These are phyloP conservation scores for Herpetotheres cachinnans DNA, from an alignment of 2,113 vertebrate species.

Conservation along the genomic window DNA sequence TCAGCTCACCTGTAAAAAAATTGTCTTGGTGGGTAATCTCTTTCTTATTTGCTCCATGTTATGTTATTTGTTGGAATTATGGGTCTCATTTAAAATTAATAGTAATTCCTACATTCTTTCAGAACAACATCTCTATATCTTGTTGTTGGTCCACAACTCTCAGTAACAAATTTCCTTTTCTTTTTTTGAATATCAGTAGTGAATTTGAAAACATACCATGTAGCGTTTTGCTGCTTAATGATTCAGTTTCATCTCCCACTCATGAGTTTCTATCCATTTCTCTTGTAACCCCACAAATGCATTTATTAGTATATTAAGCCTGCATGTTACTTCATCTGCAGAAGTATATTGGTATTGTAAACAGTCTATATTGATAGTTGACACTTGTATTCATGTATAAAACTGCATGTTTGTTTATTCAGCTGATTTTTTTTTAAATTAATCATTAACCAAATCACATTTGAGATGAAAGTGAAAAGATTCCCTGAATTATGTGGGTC, in stretches of 20 bases:
- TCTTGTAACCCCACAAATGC: background rate
- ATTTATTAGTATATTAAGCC: background rate
- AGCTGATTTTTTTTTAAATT: background rate
- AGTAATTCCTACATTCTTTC: background rate
- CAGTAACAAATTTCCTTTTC: background rate
- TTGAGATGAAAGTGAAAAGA: background rate
- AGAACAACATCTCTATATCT: background rate
- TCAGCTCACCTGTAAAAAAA: background rate
- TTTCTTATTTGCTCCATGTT: background rate
- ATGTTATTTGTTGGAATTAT: background rate
- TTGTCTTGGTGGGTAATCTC: background rate
- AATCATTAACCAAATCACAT: background rate
- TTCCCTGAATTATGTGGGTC: background rate
- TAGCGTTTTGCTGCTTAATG: background rate
- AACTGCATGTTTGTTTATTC: background rate
- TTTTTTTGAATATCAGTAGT: background rate
- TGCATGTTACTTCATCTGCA: background rate
- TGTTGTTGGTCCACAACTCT: background rate
- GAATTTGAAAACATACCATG: background rate
- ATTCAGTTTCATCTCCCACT: background rate
- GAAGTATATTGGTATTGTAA: background rate
- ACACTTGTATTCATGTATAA: background rate
- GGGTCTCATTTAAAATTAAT: background rate
- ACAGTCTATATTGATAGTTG: background rate
- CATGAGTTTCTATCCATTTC: background rate